These are phyloP conservation scores for Stenodera caucasica DNA, from an alignment of 2,888 invertebrate species.

Conservation along the genomic window DNA sequence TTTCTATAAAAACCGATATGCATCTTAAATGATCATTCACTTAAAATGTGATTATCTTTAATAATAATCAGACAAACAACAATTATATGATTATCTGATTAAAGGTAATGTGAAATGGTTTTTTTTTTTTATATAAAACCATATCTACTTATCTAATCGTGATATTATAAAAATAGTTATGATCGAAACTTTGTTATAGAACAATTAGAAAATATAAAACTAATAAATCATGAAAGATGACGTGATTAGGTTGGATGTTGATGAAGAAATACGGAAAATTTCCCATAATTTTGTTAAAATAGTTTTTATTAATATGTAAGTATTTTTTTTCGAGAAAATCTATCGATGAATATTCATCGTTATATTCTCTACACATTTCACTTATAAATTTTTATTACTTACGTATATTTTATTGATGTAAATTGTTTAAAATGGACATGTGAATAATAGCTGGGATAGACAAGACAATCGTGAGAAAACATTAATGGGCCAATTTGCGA, in stretches of 20 bases:
- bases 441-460: slow-evolving; percentile 12
- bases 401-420: slow-evolving; percentile 16
- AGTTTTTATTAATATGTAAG: background rate
- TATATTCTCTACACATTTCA: slow-evolving; percentile 16
- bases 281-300: background rate
- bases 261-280: background rate
- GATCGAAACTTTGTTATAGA: background rate
- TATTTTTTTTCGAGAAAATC: no score
- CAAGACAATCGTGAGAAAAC: slow-evolving; percentile 26
- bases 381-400: slow-evolving; percentile 26
- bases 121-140: background rate
- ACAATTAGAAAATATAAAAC: slow-evolving; percentile 2
- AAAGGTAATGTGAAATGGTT: background rate
- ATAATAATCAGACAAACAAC: background rate
- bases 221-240: background rate
- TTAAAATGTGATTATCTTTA: background rate
- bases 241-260: no score
- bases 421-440: slow-evolving; percentile 21
- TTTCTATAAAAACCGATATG: no score
- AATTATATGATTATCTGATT: slow-evolving; percentile 1
- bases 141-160: no score
- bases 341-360: no score
- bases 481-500: slow-evolving; percentile 20
- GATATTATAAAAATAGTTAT: background rate
- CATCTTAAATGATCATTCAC: background rate